phyloP scores from a whole-genome alignment of 1,140 invertebrate genomes.

The Sinella curviseta region DNA sequence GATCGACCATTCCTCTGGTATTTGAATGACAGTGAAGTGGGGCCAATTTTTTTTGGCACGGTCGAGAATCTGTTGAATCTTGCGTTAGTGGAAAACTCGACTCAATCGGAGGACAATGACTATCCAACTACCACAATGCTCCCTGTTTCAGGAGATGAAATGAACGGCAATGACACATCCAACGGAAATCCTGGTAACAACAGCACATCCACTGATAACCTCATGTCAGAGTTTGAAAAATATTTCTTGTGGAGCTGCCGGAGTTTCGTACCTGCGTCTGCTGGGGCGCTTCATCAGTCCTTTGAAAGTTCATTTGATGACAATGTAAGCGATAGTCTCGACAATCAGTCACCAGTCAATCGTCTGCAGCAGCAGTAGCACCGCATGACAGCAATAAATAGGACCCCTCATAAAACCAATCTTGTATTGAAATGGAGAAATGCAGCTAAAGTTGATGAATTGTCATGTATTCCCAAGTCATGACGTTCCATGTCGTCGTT shows the following conservation, averaged over 20 bases:
- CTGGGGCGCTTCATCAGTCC: too few species aligned
- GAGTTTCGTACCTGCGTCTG: neutral
- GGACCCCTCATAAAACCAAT: too few species aligned
- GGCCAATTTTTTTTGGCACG: conserved; percentile 32
- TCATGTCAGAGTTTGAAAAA: neutral
- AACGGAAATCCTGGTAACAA: neutral
- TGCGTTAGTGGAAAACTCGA: neutral
- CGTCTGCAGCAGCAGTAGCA: too few species aligned
- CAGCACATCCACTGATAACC: too few species aligned
- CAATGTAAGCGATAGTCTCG: too few species aligned
- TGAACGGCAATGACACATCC: neutral
- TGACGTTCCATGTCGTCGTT: too few species aligned
- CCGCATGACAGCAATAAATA: too few species aligned
- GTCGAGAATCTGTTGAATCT: conserved; percentile 2
- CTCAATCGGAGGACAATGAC: neutral
- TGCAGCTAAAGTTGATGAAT: too few species aligned
- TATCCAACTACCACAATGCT: neutral
- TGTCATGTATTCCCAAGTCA: too few species aligned
- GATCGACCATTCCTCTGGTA: conserved; percentile 38
- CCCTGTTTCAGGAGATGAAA: neutral
- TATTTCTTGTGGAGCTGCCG: conserved; percentile 27
- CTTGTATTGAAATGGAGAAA: too few species aligned
- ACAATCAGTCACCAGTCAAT: too few species aligned
- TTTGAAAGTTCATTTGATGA: too few species aligned
- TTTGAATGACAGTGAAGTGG: conserved; percentile 21